Evolutionary conservation across 2,888 invertebrate species (phyloP).

Genomic region (Mactromeris polynyma): DNA sequence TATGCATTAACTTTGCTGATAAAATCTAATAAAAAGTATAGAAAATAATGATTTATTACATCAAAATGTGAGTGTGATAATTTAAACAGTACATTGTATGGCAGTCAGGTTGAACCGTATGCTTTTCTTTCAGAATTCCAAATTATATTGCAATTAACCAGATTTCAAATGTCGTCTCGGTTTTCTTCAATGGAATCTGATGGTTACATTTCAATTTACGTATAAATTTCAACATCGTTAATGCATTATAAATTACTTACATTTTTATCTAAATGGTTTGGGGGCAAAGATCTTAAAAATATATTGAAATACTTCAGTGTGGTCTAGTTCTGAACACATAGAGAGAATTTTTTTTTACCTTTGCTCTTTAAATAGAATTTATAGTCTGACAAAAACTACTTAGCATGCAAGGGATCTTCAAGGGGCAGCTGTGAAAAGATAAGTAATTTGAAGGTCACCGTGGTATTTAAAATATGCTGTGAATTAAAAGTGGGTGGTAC

Average conservation of each 20-base stretch:
- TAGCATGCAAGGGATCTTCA: background rate
- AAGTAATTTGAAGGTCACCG: background rate
- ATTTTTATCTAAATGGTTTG: conserved; percentile 26
- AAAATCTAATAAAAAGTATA: conserved; percentile 14
- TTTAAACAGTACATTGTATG: background rate
- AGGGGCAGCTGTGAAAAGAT: background rate
- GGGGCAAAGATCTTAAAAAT: conserved; percentile 9
- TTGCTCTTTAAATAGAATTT: background rate
- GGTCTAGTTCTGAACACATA: background rate
- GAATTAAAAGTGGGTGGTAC: conserved; percentile 3
- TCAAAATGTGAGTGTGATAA: background rate
- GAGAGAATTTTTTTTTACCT: background rate
- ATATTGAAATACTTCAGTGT: conserved; percentile 22
- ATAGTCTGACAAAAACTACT: background rate
- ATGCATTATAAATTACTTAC: conserved; percentile 31
- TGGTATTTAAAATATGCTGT: conserved; percentile 1
- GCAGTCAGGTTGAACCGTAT: background rate
- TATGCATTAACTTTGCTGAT: conserved; percentile 38
- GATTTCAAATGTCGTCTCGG: conserved; percentile 19
- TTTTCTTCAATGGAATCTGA: background rate
- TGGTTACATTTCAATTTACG: conserved; percentile 23
- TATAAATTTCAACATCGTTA: conserved; percentile 8
- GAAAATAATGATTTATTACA: conserved; percentile 38
- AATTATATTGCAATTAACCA: conserved; percentile 15
- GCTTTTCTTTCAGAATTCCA: conserved; percentile 1